phyloP scores from a whole-genome alignment of 1,140 invertebrate genomes.

The Drosophila parabipectinata region DNA sequence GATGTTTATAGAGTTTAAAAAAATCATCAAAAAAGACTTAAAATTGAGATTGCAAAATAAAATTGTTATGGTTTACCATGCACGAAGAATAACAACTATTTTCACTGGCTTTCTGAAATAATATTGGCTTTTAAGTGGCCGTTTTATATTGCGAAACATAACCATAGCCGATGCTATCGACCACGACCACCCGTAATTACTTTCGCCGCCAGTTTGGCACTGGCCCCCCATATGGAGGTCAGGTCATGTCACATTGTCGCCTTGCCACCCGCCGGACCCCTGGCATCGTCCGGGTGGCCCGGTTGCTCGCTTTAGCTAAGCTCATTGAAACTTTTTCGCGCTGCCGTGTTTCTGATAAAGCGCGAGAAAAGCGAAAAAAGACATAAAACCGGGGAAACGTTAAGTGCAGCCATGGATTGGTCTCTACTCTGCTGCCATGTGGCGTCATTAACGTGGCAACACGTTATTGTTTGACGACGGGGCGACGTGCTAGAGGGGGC shows the following conservation, averaged over 20 bases:
- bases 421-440: slow-evolving; percentile 54
- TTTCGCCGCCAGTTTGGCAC: slow-evolving; percentile 6
- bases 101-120: neutral
- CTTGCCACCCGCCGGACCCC: slow-evolving; percentile 14
- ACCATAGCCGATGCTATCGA: neutral
- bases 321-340: slow-evolving; percentile 38
- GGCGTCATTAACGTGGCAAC: slow-evolving; percentile 62
- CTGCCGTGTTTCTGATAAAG: slow-evolving; percentile 34
- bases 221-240: neutral
- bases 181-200: slow-evolving; percentile 8
- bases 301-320: neutral
- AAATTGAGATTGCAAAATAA: neutral
- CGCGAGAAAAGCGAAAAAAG: slow-evolving; percentile 31
- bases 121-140: neutral
- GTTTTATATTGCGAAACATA: slow-evolving; percentile 1
- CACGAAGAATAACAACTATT: neutral
- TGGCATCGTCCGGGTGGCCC: neutral
- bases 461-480: slow-evolving; percentile 29
- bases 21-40: neutral
- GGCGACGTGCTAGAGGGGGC: neutral
- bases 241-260: slow-evolving; percentile 30
- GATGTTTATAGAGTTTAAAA: neutral
- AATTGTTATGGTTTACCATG: neutral
- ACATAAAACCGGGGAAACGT: slow-evolving; percentile 62
- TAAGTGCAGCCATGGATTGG: slow-evolving; percentile 65